These are phyloP conservation scores for Melanargia galathea DNA, from an alignment of 2,888 invertebrate genomes.

Conservation along the genomic window DNA sequence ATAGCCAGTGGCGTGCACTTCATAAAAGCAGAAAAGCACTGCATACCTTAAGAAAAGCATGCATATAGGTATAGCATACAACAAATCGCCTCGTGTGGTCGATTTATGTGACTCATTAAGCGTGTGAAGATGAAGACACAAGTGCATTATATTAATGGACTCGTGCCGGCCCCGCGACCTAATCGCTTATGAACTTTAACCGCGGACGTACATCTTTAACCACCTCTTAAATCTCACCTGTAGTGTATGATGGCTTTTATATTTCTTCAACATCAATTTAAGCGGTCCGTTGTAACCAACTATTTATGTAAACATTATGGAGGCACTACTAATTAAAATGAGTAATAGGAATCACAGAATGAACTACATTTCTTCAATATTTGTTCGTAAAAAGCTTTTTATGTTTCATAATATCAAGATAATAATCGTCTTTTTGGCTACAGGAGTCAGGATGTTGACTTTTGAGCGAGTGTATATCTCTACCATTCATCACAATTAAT, in stretches of 20 bases:
- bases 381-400: too few species aligned
- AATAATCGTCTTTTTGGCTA: background rate
- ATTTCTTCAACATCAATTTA: background rate
- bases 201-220: slow-evolving; percentile 20
- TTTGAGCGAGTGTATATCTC: background rate
- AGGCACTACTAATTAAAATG: too few species aligned
- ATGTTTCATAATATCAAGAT: background rate
- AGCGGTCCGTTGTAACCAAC: background rate
- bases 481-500: background rate
- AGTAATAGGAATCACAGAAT: background rate
- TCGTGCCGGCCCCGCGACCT: slow-evolving; percentile 35
- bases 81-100: background rate
- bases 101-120: slow-evolving; percentile 11
- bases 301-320: too few species aligned
- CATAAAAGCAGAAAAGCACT: too few species aligned
- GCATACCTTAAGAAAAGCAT: too few species aligned
- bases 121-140: slow-evolving; percentile 19
- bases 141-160: slow-evolving; percentile 35
- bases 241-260: background rate
- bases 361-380: too few species aligned
- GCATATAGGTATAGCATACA: background rate
- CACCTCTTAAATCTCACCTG: slow-evolving; percentile 20
- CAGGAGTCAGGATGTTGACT: background rate
- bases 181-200: slow-evolving; percentile 33
- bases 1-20: too few species aligned